Percentiles rank a stretch among this genome's conserved stretches.
Evolutionary conservation across 2,113 vertebrate species (phyloP).

Genomic region (Rhea pennata): DNA sequence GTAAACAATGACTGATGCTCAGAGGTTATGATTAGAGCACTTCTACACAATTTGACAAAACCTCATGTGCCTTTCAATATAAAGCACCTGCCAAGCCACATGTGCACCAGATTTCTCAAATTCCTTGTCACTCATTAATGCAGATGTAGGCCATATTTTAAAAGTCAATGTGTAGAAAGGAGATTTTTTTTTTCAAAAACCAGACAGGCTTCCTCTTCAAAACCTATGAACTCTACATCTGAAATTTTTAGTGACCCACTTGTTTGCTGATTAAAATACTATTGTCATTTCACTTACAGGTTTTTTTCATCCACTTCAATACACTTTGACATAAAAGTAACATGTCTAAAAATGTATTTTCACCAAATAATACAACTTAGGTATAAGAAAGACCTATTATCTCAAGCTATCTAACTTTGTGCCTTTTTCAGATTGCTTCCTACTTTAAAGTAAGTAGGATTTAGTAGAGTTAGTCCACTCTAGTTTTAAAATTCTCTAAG

Average conservation of each 20-base stretch:
- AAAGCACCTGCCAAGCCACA: constrained; percentile 74
- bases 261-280: constrained; percentile 48
- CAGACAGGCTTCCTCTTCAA: constrained; percentile 52
- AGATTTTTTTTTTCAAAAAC: constrained; percentile 29
- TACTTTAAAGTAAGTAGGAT: background rate
- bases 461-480: background rate
- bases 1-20: constrained; percentile 67
- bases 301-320: background rate
- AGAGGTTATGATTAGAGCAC: constrained; percentile 62
- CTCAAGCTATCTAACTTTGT: background rate
- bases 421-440: background rate
- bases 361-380: background rate
- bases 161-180: constrained; percentile 37
- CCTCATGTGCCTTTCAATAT: constrained; percentile 55
- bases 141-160: constrained; percentile 63
- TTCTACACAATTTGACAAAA: constrained; percentile 66
- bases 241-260: constrained; percentile 28
- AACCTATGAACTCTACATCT: constrained; percentile 16
- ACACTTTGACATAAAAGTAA: background rate
- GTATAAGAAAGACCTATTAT: background rate
- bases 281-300: background rate
- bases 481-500: background rate
- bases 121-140: constrained; percentile 71
- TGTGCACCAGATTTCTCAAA: constrained; percentile 66
- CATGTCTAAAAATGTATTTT: background rate